Evolutionary conservation across 2,888 invertebrate species (phyloP).

Genomic region (Drosophila pseudotakahashii): DNA sequence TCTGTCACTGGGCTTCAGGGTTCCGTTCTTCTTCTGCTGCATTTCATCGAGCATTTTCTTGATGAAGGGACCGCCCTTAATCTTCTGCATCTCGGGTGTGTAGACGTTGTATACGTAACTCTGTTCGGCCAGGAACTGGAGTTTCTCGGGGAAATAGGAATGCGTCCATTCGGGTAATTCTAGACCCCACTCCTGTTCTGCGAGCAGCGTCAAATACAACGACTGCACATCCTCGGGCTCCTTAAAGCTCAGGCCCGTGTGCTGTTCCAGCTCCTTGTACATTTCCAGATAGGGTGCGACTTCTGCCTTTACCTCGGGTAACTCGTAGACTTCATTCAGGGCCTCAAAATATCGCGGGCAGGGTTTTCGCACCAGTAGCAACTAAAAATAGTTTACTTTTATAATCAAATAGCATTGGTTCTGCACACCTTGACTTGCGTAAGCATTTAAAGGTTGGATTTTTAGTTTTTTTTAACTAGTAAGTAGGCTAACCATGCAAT

Average conservation of each 20-base stretch:
- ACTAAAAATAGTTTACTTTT: slow-evolving; percentile 20
- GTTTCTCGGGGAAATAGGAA: slow-evolving; percentile 86
- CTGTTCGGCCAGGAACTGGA: slow-evolving; percentile 86
- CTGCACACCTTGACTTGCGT: too few species aligned
- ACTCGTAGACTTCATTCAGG: slow-evolving; percentile 84
- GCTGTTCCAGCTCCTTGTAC: slow-evolving; percentile 85
- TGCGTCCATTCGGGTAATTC: slow-evolving; percentile 87
- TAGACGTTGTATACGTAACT: slow-evolving; percentile 87
- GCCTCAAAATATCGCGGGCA: slow-evolving; percentile 88
- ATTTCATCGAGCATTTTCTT: slow-evolving; percentile 87
- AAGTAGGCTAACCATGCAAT: too few species aligned
- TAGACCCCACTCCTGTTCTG: slow-evolving; percentile 87
- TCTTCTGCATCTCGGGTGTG: slow-evolving; percentile 86
- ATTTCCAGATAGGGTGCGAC: slow-evolving; percentile 85
- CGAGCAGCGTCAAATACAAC: slow-evolving; percentile 87
- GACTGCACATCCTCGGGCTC: slow-evolving; percentile 88
- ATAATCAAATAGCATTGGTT: too few species aligned
- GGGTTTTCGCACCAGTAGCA: slow-evolving; percentile 87
- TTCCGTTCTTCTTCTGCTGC: slow-evolving; percentile 85
- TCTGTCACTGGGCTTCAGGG: slow-evolving; percentile 84
- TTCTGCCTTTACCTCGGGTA: slow-evolving; percentile 84
- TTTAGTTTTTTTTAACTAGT: too few species aligned
- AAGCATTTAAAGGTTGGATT: too few species aligned
- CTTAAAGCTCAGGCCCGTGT: slow-evolving; percentile 86
- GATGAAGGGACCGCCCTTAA: slow-evolving; percentile 88